A percentile compares a stretch with the other conserved stretches of the same genome.
Conservation (phyloP, 1,140 invertebrate species). For the Lasaia peninsularis region DNA sequence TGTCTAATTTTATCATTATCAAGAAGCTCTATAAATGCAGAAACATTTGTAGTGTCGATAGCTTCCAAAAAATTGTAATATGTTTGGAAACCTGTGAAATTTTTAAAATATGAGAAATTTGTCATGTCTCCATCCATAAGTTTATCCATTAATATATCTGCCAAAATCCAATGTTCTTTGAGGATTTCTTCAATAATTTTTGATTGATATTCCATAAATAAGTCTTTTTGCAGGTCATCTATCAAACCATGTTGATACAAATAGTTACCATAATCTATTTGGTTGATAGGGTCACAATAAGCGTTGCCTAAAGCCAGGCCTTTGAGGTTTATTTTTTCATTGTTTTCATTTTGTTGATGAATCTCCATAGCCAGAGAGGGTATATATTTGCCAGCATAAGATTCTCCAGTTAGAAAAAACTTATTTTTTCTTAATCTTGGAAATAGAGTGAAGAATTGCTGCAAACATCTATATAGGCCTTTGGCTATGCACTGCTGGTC, state of each 20-base stretch:
- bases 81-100: constrained; percentile 85
- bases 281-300: constrained; percentile 81
- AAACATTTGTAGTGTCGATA: constrained; percentile 51
- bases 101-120: constrained; percentile 83
- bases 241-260: constrained; percentile 82
- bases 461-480: constrained; percentile 79
- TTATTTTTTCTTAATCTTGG: constrained; percentile 81
- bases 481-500: constrained; percentile 81
- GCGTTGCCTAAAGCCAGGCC: constrained; percentile 83
- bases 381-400: constrained; percentile 91
- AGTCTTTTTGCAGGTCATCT: constrained; percentile 73
- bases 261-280: constrained; percentile 82
- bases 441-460: constrained; percentile 86
- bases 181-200: constrained; percentile 79
- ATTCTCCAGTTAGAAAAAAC: constrained; percentile 89
- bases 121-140: constrained; percentile 81
- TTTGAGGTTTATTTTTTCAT: constrained; percentile 81
- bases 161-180: constrained; percentile 79
- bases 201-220: constrained; percentile 79
- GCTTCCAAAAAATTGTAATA: constrained; percentile 89
- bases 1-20: constrained; percentile 79
- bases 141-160: constrained; percentile 82
- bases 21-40: constrained; percentile 71
- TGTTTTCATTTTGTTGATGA: constrained; percentile 79
- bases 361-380: constrained; percentile 86